A percentile compares a stretch with the other conserved stretches of the same genome.
Conservation (phyloP, 2,888 invertebrate genomes). For the Taphrorychus bicolor region DNA sequence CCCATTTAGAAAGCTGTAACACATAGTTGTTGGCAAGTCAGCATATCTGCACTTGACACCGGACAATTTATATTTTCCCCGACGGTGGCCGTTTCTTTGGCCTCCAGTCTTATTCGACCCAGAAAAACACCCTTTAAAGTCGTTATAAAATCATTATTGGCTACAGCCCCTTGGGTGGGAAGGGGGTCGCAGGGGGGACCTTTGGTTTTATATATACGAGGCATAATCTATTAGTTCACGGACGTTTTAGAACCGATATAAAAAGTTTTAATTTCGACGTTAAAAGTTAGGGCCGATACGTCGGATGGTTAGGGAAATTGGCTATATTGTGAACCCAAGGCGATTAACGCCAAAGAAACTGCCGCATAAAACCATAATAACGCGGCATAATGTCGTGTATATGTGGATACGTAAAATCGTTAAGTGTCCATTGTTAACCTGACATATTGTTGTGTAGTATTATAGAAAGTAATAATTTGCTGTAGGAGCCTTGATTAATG, state of each 20-base stretch:
- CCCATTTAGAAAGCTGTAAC: conserved; percentile 35
- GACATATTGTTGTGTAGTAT: background rate
- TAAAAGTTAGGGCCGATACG: background rate
- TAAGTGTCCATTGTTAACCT: background rate
- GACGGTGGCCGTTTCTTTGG: conserved; percentile 12
- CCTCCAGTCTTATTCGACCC: background rate
- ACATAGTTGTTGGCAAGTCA: conserved; percentile 35
- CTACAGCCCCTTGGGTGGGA: background rate
- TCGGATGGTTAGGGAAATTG: background rate
- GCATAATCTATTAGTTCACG: background rate
- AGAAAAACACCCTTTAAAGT: background rate
- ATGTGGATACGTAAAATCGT: background rate
- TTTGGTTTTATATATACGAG: too few species aligned
- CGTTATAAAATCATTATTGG: conserved; percentile 4
- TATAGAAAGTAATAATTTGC: background rate
- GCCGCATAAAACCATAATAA: conserved; percentile 11
- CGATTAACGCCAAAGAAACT: conserved; percentile 2
- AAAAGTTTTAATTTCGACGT: background rate
- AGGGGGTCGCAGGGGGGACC: background rate
- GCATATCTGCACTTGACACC: conserved; percentile 32
- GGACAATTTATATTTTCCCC: conserved; percentile 34
- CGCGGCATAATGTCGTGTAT: background rate
- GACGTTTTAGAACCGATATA: background rate
- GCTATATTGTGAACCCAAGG: conserved; percentile 1
- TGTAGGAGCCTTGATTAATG: background rate